Base-by-base conservation (phyloP, 2,888 invertebrate genomes). In the Tetropium fuscum region DNA sequence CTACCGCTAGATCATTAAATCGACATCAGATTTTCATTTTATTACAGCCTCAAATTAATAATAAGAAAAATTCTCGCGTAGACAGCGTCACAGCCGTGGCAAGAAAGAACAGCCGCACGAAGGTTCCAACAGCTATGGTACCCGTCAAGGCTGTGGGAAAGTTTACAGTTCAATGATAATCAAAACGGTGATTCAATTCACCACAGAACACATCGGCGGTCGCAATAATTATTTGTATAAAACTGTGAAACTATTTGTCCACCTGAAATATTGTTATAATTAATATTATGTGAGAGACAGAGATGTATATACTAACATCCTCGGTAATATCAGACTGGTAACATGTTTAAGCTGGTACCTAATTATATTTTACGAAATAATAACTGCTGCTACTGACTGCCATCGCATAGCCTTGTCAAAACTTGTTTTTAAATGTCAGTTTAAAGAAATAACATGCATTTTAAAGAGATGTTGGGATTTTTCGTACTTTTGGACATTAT, bases 91-190 rank as follows among this genome's bases (percentile, higher is more conserved):
- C 22, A n/a, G 25, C 20, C 18, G 41, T 41, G 49, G 41, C 56
- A 61, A 51, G 51, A 51, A 51, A 51, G 51, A 51, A 51, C 40
- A 30, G 13, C 38, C 22, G 16, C 40, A 27, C 40, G 40, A 51
- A 51, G 38, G 51, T 27, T 30, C 51, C 51, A 25, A 40, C 51
- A 51, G 40, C 20, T 34, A 27, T 38, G 22, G 40, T 15, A 16
- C 16, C 58, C 66, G 68, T 68, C 71, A 71, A 71, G 71, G 71
- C 69, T 71, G 65, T 71, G 71, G 69, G 71, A 71, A 71, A 66
- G 60, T 66, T 70, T 67, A 66, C 70, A 70, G 63, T 71, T 69
- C 70, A 71, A 70, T 70, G 67, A 66, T 70, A 70, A 71, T 69
- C 71, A 68, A 68, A 70, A 71, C 63, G 64, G 70, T 71, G 68